Evolutionary conservation across 1,140 invertebrate species (phyloP).

Genomic region (Drosophila santomea): DNA sequence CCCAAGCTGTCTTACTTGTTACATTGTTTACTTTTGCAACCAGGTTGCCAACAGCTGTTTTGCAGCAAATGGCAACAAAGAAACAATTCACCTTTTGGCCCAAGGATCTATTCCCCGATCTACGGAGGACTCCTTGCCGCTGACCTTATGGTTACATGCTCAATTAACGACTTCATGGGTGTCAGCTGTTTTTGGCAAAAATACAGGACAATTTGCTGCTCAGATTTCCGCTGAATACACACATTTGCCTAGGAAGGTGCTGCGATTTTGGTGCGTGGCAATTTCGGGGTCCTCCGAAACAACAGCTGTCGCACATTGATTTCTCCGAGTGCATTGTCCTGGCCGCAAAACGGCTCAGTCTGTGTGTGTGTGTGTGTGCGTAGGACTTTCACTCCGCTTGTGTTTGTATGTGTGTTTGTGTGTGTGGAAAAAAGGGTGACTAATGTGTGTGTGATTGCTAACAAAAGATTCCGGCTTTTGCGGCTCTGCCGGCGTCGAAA

Average conservation of each 20-base stretch:
- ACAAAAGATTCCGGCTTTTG: constrained; percentile 84
- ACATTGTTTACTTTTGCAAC: constrained; percentile 22
- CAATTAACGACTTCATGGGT: constrained; percentile 72
- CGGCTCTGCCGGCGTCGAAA: constrained; percentile 52
- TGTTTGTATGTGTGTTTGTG: constrained; percentile 16
- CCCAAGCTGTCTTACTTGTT: constrained; percentile 9
- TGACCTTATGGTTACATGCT: constrained; percentile 61
- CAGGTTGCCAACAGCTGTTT: constrained; percentile 45
- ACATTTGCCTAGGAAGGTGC: constrained; percentile 52
- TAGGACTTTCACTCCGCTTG: constrained; percentile 79
- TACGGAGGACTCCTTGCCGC: constrained; percentile 40
- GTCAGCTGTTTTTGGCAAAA: constrained; percentile 68
- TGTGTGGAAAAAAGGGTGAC: constrained; percentile 80
- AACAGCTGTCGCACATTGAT: constrained; percentile 72
- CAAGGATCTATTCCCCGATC: constrained; percentile 12
- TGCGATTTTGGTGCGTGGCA: constrained; percentile 46
- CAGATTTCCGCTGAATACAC: constrained; percentile 48
- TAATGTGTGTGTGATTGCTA: constrained; percentile 84
- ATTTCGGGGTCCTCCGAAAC: constrained; percentile 21
- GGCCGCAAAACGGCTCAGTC: not conserved
- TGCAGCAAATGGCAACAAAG: constrained; percentile 12
- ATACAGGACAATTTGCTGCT: constrained; percentile 27
- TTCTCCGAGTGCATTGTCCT: constrained; percentile 71
- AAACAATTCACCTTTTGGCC: constrained; percentile 5
- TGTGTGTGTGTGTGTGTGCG: constrained; percentile 25